These are phyloP conservation scores for Dufourea novaeangliae DNA, from an alignment of 1,140 invertebrate genomes.

Conservation along the genomic window DNA sequence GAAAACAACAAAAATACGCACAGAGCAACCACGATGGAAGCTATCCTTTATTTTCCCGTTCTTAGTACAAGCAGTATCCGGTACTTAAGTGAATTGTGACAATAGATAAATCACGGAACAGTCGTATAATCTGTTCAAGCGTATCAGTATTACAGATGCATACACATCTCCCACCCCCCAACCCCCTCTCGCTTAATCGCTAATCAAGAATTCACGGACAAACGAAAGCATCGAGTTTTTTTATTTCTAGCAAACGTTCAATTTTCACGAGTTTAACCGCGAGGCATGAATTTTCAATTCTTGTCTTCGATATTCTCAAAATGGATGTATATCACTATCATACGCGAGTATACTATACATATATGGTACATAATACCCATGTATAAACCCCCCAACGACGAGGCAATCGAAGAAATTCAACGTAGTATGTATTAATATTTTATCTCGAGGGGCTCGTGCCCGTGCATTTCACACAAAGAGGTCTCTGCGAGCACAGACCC, in stretches of 20 bases:
- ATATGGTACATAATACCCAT: neutral
- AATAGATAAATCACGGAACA: conserved; percentile 32
- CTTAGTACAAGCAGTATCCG: conserved; percentile 46
- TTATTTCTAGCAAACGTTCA: no score
- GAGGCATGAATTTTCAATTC: conserved; percentile 10
- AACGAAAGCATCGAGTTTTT: neutral
- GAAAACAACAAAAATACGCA: no score
- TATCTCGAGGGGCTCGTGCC: neutral
- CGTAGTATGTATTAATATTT: no score
- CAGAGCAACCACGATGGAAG: neutral
- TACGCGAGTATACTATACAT: neutral
- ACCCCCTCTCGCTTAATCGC: conserved; percentile 11
- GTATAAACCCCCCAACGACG: no score
- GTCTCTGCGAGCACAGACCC: neutral
- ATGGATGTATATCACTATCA: conserved; percentile 21
- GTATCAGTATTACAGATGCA: conserved; percentile 42
- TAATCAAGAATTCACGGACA: conserved; percentile 3
- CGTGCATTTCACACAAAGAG: neutral
- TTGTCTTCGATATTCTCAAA: no score
- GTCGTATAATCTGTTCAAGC: conserved; percentile 23
- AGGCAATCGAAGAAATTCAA: no score
- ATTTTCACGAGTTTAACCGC: neutral
- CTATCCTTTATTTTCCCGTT: conserved; percentile 31
- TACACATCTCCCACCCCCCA: conserved; percentile 14
- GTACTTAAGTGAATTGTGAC: conserved; percentile 60